Evolutionary conservation across 2,888 invertebrate species (phyloP), one percentile per base, ranked within the genome.

Genomic region (Malacosoma neustria): DNA sequence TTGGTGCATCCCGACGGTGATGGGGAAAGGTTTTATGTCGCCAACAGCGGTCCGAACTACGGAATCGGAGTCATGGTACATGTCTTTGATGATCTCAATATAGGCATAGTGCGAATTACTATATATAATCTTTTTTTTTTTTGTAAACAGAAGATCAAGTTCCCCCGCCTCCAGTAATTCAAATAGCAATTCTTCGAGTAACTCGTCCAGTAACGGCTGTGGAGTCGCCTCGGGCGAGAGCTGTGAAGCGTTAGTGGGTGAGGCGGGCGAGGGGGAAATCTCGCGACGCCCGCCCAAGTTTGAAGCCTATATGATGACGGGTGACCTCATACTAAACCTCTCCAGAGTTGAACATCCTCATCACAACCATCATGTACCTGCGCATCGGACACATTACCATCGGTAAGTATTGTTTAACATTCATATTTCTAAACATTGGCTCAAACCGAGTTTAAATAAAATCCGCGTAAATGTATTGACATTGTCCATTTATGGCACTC

Each of bases 261-360:
- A 77, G 37, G 87, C 87, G 44, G 74, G 79, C 54, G 54, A 62
- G 53, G 54, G 73, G 51, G 59, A 72, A 48, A 63, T 74, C 41
- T 71, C 79, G 51, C 62, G 58, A 49, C 61, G 69, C 46, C 74
- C 73, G 47, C 85, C 85, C 45, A 92, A 94, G 74, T 96, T 94
- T 82, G 96, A 96, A 82, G 95, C 96, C 39, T 98, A 95, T 88
- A 95, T 97, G 92, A 98, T 98, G 98, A 98, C 98, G 15, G 98
- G 98, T 33, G 97, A 98, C 79, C 91, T 97, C 64, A 97, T 98
- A 72, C 89, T 98, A 55, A 97, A 97, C 81, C 90, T 97, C 51
- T 96, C 96, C 43, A 87, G 94, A 54, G 93, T 93, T 41, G 93
- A 93, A 49, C 91, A 91, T 51, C 88, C 88, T 35, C 88, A 89